Percentiles rank a stretch among this genome's conserved stretches.
Evolutionary conservation across 2,888 invertebrate genomes (phyloP).

Genomic region (Nasonia oneida): DNA sequence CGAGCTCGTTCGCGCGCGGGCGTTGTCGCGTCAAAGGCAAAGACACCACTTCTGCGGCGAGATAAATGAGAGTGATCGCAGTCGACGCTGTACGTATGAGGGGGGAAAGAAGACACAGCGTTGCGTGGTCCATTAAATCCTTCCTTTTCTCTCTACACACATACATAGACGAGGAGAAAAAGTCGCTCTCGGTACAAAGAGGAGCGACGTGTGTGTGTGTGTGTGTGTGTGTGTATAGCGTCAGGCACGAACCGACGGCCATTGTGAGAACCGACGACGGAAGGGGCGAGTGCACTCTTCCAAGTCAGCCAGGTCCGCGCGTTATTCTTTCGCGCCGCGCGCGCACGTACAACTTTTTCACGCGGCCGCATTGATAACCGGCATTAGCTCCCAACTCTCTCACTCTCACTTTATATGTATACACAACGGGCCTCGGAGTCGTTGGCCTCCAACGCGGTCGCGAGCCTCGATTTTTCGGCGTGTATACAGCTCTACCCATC

Average conservation of each 20-base stretch:
- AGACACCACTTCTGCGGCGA: background rate
- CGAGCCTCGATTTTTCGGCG: background rate
- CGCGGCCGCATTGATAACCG: background rate
- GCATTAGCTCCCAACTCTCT: background rate
- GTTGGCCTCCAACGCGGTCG: background rate
- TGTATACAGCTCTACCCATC: no score
- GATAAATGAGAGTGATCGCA: conserved; percentile 30
- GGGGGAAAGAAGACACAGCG: background rate
- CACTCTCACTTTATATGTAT: background rate
- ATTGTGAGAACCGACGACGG: conserved; percentile 59
- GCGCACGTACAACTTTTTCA: background rate
- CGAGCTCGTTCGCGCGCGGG: background rate
- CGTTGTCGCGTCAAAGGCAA: conserved; percentile 12
- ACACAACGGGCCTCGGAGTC: background rate
- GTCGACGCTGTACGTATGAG: background rate
- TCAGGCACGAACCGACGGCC: conserved; percentile 54
- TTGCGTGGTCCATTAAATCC: conserved; percentile 14
- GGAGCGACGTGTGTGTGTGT: background rate
- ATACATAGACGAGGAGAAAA: background rate
- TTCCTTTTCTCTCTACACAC: background rate
- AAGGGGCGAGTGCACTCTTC: conserved; percentile 67
- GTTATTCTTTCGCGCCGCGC: background rate
- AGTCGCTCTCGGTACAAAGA: background rate
- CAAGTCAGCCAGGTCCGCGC: conserved; percentile 67
- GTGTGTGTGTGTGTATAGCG: background rate